Evolutionary conservation across 2,113 vertebrate species (phyloP).

Genomic region (Antechinus flavipes): DNA sequence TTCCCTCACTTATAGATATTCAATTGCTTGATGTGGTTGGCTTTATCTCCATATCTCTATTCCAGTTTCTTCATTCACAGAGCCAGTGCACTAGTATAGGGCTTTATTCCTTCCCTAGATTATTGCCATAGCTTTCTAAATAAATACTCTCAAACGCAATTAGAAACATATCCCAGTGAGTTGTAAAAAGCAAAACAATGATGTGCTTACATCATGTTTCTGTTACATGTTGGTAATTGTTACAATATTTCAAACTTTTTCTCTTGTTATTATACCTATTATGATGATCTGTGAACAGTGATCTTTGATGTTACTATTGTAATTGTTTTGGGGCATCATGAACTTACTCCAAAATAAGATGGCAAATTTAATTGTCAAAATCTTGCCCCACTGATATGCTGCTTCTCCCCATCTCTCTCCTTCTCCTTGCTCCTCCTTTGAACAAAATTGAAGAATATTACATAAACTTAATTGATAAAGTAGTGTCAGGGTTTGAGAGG

Average conservation of each 20-base stretch:
- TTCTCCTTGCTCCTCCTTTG: not conserved
- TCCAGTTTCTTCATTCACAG: not conserved
- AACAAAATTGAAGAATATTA: not conserved
- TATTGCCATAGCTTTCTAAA: not conserved
- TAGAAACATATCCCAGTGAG: too few relatives aligned
- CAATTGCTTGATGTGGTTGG: not conserved
- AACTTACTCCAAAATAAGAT: not conserved
- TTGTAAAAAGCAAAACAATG: too few relatives aligned
- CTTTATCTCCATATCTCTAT: not conserved
- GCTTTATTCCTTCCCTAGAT: not conserved
- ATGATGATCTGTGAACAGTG: not conserved
- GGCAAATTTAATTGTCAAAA: not conserved
- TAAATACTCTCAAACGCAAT: not conserved
- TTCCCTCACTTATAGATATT: not conserved
- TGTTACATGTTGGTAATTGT: not conserved
- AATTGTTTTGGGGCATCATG: not conserved
- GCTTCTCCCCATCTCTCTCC: not conserved
- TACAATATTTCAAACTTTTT: not conserved
- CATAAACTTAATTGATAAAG: not conserved
- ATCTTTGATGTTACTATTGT: not conserved
- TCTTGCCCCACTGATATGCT: not conserved
- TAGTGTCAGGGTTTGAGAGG: not conserved
- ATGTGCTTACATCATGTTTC: not conserved
- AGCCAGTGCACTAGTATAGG: not conserved
- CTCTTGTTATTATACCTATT: not conserved